Evolutionary conservation across 2,797 vertebrate genomes (phyloP).

Genomic region (Sebastes minor): DNA sequence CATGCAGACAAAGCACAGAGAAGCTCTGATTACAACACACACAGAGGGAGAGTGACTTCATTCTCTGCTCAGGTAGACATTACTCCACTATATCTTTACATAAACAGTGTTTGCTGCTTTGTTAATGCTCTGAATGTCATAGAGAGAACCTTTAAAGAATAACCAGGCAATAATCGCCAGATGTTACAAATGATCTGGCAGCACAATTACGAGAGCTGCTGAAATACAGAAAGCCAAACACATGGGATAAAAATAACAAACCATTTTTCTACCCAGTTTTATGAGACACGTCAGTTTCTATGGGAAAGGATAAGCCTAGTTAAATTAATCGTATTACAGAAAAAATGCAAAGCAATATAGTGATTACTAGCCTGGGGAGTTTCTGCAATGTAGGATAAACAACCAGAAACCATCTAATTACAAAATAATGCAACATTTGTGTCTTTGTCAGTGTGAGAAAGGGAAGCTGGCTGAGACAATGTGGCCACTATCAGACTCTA

Average conservation of each 20-base stretch:
- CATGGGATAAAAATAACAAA: not conserved
- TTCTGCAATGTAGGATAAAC: slow-evolving; percentile 26
- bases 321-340: slow-evolving; percentile 53
- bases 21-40: not conserved
- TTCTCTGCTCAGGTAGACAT: not conserved
- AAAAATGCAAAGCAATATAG: slow-evolving; percentile 56
- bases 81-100: too few species aligned
- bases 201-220: slow-evolving; percentile 1
- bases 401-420: slow-evolving; percentile 31
- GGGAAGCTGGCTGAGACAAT: slow-evolving; percentile 53
- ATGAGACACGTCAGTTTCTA: slow-evolving; percentile 5
- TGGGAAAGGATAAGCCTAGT: slow-evolving; percentile 16
- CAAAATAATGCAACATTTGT: slow-evolving; percentile 59
- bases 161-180: not conserved
- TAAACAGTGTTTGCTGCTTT: not conserved
- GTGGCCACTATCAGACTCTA: slow-evolving; percentile 58
- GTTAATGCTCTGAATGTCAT: not conserved
- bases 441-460: slow-evolving; percentile 51
- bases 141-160: not conserved
- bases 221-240: slow-evolving; percentile 2
- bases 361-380: slow-evolving; percentile 20
- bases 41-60: not conserved
- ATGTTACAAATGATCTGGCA: slow-evolving; percentile 19
- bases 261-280: not conserved
- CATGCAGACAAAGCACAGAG: not conserved